Evolutionary conservation across 1,140 invertebrate genomes (phyloP).

Genomic region (Camponotus floridanus): DNA sequence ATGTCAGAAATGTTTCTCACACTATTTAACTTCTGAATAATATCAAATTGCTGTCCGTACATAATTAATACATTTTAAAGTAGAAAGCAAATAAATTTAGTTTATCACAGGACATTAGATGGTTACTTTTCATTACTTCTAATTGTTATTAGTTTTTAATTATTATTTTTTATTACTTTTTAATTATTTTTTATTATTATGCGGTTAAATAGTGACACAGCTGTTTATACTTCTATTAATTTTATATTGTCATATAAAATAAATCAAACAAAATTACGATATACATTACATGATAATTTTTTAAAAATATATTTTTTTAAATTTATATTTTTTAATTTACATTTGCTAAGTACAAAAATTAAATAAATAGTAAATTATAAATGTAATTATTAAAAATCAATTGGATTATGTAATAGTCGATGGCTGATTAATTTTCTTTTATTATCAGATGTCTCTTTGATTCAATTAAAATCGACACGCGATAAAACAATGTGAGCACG

Average conservation of each 20-base stretch:
- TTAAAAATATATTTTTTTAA: background rate
- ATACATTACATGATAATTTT: too few species aligned
- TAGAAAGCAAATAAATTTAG: background rate
- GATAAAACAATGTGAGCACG: background rate
- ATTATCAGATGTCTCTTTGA: too few species aligned
- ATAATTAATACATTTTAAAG: constrained; percentile 5
- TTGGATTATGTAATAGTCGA: background rate
- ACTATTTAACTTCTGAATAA: constrained; percentile 5
- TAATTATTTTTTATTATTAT: too few species aligned
- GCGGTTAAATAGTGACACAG: too few species aligned
- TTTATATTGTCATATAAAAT: too few species aligned
- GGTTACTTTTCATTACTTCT: background rate
- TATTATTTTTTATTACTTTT: too few species aligned
- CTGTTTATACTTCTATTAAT: too few species aligned
- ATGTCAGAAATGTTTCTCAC: constrained; percentile 16
- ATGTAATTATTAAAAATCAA: background rate
- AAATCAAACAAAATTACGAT: too few species aligned
- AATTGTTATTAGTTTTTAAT: too few species aligned
- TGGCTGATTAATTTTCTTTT: background rate
- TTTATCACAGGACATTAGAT: background rate
- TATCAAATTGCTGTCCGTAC: background rate
- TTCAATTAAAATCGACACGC: background rate
- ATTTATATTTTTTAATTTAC: background rate
- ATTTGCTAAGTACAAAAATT: background rate
- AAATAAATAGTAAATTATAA: background rate